Evolutionary conservation across 2,113 vertebrate species (phyloP).

Genomic region (Piliocolobus tephrosceles): DNA sequence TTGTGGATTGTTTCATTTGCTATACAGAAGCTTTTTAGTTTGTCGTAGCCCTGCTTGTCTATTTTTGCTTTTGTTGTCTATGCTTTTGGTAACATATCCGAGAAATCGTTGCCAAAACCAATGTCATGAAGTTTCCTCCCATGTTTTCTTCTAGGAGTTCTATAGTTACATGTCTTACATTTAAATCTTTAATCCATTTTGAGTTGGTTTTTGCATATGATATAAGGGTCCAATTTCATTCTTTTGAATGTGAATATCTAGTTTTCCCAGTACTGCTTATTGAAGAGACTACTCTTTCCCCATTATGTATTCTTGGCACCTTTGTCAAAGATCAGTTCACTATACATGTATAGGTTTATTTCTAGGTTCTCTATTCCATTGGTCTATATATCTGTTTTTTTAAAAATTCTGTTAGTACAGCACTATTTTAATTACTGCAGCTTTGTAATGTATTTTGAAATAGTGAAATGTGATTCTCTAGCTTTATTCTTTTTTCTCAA

Average conservation of each 20-base stretch:
- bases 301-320: not conserved
- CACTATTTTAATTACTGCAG: not conserved
- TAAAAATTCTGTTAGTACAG: not conserved
- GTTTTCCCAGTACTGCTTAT: not conserved
- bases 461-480: not conserved
- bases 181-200: not conserved
- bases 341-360: not conserved
- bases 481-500: not conserved
- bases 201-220: not conserved
- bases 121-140: not conserved
- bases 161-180: not conserved
- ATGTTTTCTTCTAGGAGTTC: not conserved
- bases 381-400: not conserved
- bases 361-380: not conserved
- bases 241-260: not conserved
- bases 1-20: not conserved
- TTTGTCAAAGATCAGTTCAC: not conserved
- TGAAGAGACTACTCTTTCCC: not conserved
- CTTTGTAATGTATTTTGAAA: not conserved
- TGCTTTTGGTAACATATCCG: not conserved
- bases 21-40: not conserved
- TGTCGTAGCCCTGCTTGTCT: not conserved
- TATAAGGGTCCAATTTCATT: not conserved
- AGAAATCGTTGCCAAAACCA: not conserved
- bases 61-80: not conserved